Base-by-base conservation (phyloP, 2,113 vertebrate species). In the Peromyscus leucopus region DNA sequence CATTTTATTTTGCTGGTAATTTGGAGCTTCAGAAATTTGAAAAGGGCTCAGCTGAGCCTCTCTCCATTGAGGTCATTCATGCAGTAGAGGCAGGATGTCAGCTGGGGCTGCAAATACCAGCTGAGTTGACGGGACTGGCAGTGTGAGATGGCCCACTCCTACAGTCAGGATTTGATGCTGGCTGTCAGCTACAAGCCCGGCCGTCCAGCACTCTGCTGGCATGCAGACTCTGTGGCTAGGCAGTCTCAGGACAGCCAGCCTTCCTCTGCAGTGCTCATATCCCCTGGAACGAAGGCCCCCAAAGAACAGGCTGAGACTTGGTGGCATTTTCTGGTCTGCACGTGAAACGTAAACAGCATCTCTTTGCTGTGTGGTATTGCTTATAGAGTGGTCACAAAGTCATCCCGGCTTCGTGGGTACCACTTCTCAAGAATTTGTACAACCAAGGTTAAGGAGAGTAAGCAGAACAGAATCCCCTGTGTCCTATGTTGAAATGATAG, bases 1-100 rank as follows among this genome's bases (percentile, higher is more conserved):
- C 16, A 21, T 97, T 95, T 93, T 59, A 85, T 96, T 92, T 95
- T 80, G 51, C 39, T 88, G 33, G 57, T 59, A 75, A 96, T 89
- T 96, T 85, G 94, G 91, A 79, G 42, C 84, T 57, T 75, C 63
- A 85, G 72, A 92, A 92, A 84, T 91, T 83, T 95, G 75, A 83
- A 91, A 90, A 93, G 75, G 63, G 57, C 63, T 93, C 63, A 46
- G 42, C 36, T 67, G 55, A 97, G 89, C 90, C 86, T 65, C 84
- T 96, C 51, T 96, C 15, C 9, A 8, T 63, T 75, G 90, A 94
- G 65, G 71, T 96, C 75, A 82, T 63, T 95, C 72, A 22, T 57
- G 94, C 76, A 86, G 46, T 36, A 80, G 46, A 82, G 75, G 82
- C 51, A 82, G 80, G 85, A 95, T 89, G 91, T 96, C 94, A 93